These are phyloP conservation scores for Hyphantria cunea DNA, from an alignment of 1,140 invertebrate genomes.

Conservation along the genomic window DNA sequence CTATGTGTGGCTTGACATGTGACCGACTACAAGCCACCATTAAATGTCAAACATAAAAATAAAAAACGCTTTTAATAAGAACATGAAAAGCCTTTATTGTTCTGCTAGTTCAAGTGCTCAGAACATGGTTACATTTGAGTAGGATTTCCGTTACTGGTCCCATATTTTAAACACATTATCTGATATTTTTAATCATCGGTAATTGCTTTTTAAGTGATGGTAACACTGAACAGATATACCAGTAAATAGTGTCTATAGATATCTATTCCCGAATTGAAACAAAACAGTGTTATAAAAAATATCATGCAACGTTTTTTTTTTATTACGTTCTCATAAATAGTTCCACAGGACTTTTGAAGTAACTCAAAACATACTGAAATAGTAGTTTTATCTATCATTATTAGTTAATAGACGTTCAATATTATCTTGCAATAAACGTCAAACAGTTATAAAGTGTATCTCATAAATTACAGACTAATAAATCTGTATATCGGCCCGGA, in stretches of 20 bases:
- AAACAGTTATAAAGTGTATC: conserved; percentile 17
- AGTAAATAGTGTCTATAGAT: not conserved
- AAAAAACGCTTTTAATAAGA: conserved; percentile 20
- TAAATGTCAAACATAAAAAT: conserved; percentile 25
- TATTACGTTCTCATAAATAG: no score
- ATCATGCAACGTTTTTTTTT: no score
- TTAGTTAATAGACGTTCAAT: conserved; percentile 23
- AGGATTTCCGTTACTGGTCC: conserved; percentile 23
- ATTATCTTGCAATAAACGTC: conserved; percentile 24
- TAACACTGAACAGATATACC: conserved; percentile 4
- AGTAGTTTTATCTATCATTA: conserved; percentile 19
- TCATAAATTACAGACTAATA: conserved; percentile 43
- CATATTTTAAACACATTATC: conserved; percentile 9
- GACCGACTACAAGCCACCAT: conserved; percentile 6
- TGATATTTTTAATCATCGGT: conserved; percentile 8
- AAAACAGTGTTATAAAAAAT: no score
- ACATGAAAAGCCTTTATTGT: conserved; percentile 30
- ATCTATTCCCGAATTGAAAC: no score
- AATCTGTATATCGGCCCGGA: conserved; percentile 38
- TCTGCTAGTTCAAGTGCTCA: conserved; percentile 11
- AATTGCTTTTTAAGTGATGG: not conserved
- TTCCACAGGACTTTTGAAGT: no score
- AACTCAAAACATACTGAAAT: not conserved
- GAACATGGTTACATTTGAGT: conserved; percentile 9
- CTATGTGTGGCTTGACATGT: conserved; percentile 8